These are phyloP conservation scores for Callosobruchus maculatus DNA, from an alignment of 2,888 invertebrate genomes.

Conservation along the genomic window DNA sequence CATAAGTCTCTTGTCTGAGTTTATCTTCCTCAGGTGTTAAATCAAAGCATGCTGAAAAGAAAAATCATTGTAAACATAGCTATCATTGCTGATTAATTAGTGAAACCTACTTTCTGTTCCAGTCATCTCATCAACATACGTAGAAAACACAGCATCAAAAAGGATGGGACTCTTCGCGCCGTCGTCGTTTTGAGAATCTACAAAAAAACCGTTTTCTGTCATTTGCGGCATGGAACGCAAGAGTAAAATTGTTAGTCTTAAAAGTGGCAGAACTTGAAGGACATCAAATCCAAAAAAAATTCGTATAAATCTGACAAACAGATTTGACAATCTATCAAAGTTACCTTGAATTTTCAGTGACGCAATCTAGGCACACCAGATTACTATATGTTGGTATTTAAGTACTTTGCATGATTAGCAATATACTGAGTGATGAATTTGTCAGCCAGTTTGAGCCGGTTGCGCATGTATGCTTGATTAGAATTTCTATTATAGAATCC, in stretches of 20 bases:
- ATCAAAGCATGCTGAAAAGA: slow-evolving; percentile 34
- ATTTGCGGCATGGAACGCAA: not conserved
- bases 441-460: too few species aligned
- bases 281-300: not conserved
- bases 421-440: too few species aligned
- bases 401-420: too few species aligned
- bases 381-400: not conserved
- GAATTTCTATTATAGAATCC: too few species aligned
- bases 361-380: not conserved
- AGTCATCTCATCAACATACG: slow-evolving; percentile 39
- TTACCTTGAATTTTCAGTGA: not conserved
- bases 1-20: slow-evolving; percentile 29
- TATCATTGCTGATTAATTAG: not conserved
- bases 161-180: slow-evolving; percentile 29
- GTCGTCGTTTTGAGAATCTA: slow-evolving; percentile 13
- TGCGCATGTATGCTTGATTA: too few species aligned
- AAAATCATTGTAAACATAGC: slow-evolving; percentile 1
- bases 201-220: not conserved
- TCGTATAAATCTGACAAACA: not conserved
- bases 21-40: slow-evolving; percentile 34
- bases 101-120: slow-evolving; percentile 35
- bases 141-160: slow-evolving; percentile 35
- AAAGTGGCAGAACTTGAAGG: not conserved
- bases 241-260: not conserved
- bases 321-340: not conserved